Base-by-base conservation (phyloP, 1,140 invertebrate genomes). In the Bombus sibiricus region DNA sequence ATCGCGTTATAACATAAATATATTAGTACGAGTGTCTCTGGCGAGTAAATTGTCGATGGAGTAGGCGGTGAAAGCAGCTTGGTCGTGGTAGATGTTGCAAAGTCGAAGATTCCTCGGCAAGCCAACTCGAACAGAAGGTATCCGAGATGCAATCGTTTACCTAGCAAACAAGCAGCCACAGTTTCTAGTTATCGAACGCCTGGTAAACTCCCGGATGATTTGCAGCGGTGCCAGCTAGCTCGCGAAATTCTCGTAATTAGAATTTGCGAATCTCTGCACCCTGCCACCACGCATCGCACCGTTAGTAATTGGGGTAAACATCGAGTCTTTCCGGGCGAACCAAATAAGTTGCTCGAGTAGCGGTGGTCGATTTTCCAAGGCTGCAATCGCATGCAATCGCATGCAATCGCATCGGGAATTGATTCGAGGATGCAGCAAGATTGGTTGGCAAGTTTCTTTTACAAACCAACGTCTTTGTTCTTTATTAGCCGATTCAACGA, bases 151-250 rank as follows among this genome's bases (percentile, higher is more conserved):
- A 2, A 69, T 71, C 53, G 77, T 88, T 88, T 87, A 64, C 74
- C 64, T 9, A 69, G 81, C 82, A 81, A 88, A 88, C 77, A 88
- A 59, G n/a, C 57, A 12, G 47, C 57, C 37, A 22, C 66, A 80
- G 81, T 41, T 80, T 87, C 81, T 62, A 57, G 72, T 88, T 84
- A 77, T 88, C 77, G 86, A 88, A 77, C 66, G 13, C 18, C 28
- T 47, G 34, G 43, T 59, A 72, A 88, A 80, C 81, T 75, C 4
- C 15, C 12, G 25, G 76, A 87, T 84, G 83, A 88, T 88, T 80
- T 47, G 47, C 53, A 34, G n/a, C 66, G 59, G 28, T 41, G 39
- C 22, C 34, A 73, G 8, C 34, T 47, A 53, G 10, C 25, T 53
- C 18, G 47, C 37, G 74, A 77, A 83, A 83, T 83, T 83, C 53